A percentile compares a stretch with the other conserved stretches of the same genome.
phyloP scores from a whole-genome alignment of 2,113 vertebrate genomes.

The Nothoprocta pentlandii region DNA sequence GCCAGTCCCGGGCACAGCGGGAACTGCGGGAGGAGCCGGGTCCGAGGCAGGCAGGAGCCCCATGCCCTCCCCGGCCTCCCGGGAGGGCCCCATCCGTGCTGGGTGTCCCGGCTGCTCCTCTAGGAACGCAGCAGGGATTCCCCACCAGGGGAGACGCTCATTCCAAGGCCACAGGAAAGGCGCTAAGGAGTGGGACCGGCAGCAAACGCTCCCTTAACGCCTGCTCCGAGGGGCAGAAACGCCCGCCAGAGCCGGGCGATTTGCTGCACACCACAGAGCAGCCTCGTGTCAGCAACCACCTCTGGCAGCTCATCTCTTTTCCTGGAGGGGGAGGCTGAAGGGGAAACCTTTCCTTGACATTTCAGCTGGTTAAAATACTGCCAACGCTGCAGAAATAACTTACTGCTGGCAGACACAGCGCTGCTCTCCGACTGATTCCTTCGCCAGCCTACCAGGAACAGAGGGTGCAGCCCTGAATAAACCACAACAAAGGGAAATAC shows the following conservation, averaged over 20 bases:
- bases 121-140: not conserved
- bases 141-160: not conserved
- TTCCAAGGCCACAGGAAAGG: not conserved
- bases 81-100: no score
- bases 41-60: no score
- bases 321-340: not conserved
- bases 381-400: constrained; percentile 21
- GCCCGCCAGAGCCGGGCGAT: not conserved
- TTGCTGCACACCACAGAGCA: not conserved
- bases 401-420: not conserved
- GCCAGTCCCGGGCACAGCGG: not conserved
- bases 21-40: not conserved
- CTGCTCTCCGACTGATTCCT: not conserved
- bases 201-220: not conserved
- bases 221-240: constrained; percentile 41
- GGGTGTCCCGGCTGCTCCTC: not conserved
- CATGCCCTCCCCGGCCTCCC: no score
- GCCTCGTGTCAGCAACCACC: not conserved
- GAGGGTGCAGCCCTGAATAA: constrained; percentile 65
- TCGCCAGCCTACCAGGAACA: constrained; percentile 3
- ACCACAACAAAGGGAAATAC: constrained; percentile 72
- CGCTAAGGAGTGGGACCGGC: not conserved
- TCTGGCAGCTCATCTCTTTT: not conserved
- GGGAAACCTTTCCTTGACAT: constrained; percentile 12
- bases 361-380: not conserved